These are phyloP conservation scores for Panopea generosa DNA, from an alignment of 2,888 invertebrate genomes.

Conservation along the genomic window DNA sequence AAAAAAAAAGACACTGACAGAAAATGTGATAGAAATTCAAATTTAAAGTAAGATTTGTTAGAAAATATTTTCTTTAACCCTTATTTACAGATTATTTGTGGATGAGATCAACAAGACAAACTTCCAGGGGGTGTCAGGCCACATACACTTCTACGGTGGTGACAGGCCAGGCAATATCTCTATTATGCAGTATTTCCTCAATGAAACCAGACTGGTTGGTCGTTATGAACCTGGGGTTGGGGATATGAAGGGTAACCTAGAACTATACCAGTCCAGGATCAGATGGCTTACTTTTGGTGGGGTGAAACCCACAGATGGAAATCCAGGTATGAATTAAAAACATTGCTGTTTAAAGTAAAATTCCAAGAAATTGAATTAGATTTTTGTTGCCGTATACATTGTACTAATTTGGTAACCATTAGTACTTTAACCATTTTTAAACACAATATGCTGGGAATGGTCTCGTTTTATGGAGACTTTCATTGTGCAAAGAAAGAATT, in stretches of 20 bases:
- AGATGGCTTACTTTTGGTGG: conserved; percentile 89
- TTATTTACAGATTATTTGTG: conserved; percentile 87
- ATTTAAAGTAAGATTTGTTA: too few species aligned
- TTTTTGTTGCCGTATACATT: not conserved
- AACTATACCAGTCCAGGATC: conserved; percentile 87
- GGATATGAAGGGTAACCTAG: conserved; percentile 64
- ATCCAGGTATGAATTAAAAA: conserved; percentile 65
- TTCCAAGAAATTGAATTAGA: not conserved
- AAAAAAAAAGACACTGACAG: too few species aligned
- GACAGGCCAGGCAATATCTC: conserved; percentile 87
- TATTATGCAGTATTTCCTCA: conserved; percentile 84
- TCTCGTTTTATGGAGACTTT: too few species aligned
- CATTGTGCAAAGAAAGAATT: too few species aligned
- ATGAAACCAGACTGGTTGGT: conserved; percentile 80
- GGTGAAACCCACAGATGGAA: conserved; percentile 88
- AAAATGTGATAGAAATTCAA: too few species aligned
- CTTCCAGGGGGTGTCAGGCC: conserved; percentile 91
- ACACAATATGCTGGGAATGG: too few species aligned
- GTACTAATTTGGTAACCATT: not conserved
- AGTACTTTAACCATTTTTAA: too few species aligned
- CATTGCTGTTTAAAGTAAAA: not conserved
- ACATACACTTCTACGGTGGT: conserved; percentile 89
- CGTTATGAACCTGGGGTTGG: conserved; percentile 78
- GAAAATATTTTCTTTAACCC: too few species aligned
- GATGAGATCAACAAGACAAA: conserved; percentile 89